phyloP scores from a whole-genome alignment of 1,140 invertebrate species.

The Eumaeus atala region DNA sequence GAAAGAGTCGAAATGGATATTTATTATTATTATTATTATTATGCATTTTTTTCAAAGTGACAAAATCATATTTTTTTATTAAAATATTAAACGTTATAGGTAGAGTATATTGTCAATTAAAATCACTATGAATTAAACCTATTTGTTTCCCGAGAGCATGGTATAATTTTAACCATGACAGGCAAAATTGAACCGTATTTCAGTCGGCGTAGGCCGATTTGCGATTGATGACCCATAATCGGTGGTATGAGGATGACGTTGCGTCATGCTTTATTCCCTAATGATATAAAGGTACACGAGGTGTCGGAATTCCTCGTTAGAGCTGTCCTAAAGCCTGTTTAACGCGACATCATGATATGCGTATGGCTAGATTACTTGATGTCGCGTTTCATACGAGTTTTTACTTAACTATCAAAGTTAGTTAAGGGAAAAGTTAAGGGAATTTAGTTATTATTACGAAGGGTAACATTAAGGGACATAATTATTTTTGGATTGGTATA shows the following conservation, averaged over 20 bases:
- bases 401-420: background rate
- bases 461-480: too few relatives aligned
- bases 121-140: constrained; percentile 4
- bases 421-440: background rate
- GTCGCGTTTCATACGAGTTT: background rate
- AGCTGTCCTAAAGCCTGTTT: constrained; percentile 8
- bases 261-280: constrained; percentile 9
- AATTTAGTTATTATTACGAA: too few relatives aligned
- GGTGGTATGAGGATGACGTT: background rate
- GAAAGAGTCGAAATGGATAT: too few relatives aligned
- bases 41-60: too few relatives aligned
- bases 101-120: background rate
- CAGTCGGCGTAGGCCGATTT: background rate
- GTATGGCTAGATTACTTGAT: background rate
- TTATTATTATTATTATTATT: too few relatives aligned
- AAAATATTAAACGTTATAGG: too few relatives aligned
- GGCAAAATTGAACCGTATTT: background rate
- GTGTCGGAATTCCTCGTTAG: constrained; percentile 2
- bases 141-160: background rate
- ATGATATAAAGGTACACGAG: constrained; percentile 7
- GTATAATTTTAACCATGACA: background rate
- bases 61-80: too few relatives aligned
- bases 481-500: too few relatives aligned
- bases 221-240: background rate
- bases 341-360: constrained; percentile 7